phyloP scores from a whole-genome alignment of 35 echinoderm and acorn worm genomes.

The Hemicentrotus pulcherrimus region DNA sequence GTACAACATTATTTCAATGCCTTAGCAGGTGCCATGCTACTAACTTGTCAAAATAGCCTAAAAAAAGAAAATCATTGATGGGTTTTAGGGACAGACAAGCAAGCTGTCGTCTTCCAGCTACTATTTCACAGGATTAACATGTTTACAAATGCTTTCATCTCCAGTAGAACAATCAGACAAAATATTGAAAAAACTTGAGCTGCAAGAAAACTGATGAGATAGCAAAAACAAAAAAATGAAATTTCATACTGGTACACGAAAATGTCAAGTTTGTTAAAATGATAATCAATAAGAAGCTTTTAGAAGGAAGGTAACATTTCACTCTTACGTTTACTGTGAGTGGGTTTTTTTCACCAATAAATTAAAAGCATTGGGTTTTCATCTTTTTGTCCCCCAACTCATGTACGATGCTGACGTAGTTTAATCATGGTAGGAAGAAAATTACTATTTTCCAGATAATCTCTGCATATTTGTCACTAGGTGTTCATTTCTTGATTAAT shows the following conservation, averaged over 20 bases:
- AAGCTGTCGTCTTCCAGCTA: neutral
- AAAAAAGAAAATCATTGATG: neutral
- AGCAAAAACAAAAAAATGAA: neutral
- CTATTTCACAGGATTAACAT: neutral
- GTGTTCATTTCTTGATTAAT: too few relatives aligned
- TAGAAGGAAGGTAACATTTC: neutral
- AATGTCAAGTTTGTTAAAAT: neutral
- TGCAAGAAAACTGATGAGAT: neutral
- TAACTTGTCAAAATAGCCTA: neutral
- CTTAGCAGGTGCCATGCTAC: neutral
- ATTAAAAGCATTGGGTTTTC: neutral
- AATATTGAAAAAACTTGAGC: neutral
- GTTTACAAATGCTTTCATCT: neutral
- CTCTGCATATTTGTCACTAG: too few relatives aligned
- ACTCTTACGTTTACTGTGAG: neutral
- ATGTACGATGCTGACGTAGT: too few relatives aligned
- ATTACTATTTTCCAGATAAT: too few relatives aligned
- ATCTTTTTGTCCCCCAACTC: too few relatives aligned
- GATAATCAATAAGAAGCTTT: neutral
- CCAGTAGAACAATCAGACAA: neutral
- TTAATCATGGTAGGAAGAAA: too few relatives aligned
- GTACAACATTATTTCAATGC: neutral
- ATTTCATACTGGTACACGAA: neutral
- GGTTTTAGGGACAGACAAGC: neutral
- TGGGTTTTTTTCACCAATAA: neutral